Evolutionary conservation across 1,140 invertebrate genomes (phyloP), one percentile per base, ranked within the genome.

Genomic region (Zaprionus taronus): DNA sequence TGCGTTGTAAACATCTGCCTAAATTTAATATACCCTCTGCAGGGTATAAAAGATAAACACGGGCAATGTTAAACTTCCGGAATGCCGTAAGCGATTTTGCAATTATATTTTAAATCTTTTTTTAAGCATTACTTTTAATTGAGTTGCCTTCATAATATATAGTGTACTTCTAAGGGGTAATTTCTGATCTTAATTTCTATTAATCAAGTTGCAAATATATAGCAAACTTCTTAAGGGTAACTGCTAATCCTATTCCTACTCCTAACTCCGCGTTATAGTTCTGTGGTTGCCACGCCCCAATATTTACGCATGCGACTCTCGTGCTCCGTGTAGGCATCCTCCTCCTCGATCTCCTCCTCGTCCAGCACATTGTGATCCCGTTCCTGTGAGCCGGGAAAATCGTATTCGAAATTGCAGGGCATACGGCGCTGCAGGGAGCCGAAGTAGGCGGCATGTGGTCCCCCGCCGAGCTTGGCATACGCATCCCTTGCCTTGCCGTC

Each of bases 251-350:
- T 49, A 22, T 49, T 9, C 11, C 7, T 49, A 60, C 5, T 62
- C 1, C 5, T 4, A 47, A 22, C 22, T 22, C 22, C 38, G n/a
- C 4, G 47, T 61, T 81, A 89, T 4, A 97, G 91, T 93, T 97
- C 96, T 1, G 96, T 97, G 2, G 96, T 97, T 6, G 96, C 96
- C 47, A 97, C 96, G 49, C 96, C 96, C 96, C 96, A 97, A 93
- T 97, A 97, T 79, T 97, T 96, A 76, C 96, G 95, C 96, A 97
- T 97, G 58, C 96, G 94, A 55, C 95, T 95, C 87, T 97, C 96
- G 61, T 96, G 95, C 81, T 97, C 91, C 44, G 68, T 71, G 15
- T 75, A 89, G 5, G 78, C 84, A 51, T 92, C 91, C 38, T 91
- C 91, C 38, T 91, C 91, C 31, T 92, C 91, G 6, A 77, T n/a